phyloP scores from a whole-genome alignment of 2,113 vertebrate species.

The Athene noctua region DNA sequence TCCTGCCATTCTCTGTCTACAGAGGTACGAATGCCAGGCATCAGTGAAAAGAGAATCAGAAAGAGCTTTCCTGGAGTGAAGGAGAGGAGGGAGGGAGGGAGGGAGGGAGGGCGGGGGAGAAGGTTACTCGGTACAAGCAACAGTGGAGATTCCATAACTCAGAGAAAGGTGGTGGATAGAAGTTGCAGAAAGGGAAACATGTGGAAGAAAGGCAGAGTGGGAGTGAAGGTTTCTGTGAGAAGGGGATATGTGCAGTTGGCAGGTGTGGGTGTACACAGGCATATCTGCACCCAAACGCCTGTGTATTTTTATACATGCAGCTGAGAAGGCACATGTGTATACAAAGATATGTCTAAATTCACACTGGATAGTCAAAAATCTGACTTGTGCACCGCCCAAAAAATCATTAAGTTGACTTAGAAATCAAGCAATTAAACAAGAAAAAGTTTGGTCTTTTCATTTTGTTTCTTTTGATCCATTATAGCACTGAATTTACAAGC shows the following conservation, averaged over 20 bases:
- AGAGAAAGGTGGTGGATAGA: neutral
- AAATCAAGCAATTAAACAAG: neutral
- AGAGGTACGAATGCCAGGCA: constrained; percentile 51
- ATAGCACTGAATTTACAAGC: neutral
- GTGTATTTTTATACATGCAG: neutral
- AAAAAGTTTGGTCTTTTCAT: neutral
- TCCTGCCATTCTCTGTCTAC: constrained; percentile 65
- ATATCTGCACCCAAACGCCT: neutral
- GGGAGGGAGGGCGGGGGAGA: neutral
- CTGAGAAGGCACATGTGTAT: neutral
- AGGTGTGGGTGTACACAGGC: neutral
- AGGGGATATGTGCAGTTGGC: neutral
- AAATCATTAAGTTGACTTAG: neutral
- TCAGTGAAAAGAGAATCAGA: constrained; percentile 42
- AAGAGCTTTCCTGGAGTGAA: constrained; percentile 47
- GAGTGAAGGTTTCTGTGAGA: constrained; percentile 1
- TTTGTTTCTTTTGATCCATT: neutral
- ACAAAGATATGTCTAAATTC: neutral
- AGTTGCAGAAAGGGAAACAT: neutral
- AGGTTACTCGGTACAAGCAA: neutral
- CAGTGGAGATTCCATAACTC: neutral
- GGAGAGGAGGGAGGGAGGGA: neutral
- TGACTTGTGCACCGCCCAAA: neutral
- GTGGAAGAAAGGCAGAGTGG: neutral
- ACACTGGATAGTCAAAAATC: neutral